Evolutionary conservation across 2,888 invertebrate species (phyloP), one percentile per base, ranked within the genome.

Genomic region (Oscheius sp.): DNA sequence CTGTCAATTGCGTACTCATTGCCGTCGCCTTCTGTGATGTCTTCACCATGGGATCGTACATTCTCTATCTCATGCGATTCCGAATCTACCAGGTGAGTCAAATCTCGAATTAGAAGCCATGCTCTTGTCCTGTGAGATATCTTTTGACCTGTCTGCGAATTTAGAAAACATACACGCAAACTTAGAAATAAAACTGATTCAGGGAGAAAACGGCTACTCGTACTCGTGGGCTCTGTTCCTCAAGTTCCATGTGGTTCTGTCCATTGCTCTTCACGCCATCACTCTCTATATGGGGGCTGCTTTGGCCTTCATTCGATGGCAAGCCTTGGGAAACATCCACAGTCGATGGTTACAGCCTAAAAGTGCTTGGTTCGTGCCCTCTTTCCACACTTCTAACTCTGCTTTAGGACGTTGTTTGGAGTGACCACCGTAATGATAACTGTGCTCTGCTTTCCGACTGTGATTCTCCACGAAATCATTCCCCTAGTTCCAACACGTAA

Each of bases 1-100:
- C 86, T 0, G 86, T 86, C 37, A 85, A 86, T 66, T 79, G 81
- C 63, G 82, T 85, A 11, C 74, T 86, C 9, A 79, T 82, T 9
- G 85, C 85, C 13, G 81, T 86, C 0, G 86, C 86, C 0, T 74
- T 85, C 48, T 85, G 84, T 59, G 86, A 86, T 62, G 80, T 86
- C 50, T 77, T 83, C 62, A 85, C 83, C 10, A 86, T 86, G 86
- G 72, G 73, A 11, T 78, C 78, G 13, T 86, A 86, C 73, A 79
- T 75, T 65, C 55, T 83, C 4, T 85, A 85, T 58, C 76, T 85
- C 7, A 72, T 82, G 29, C 62, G 85, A 29, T 85, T 85, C 58
- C 76, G 83, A 33, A 75, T 85, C 32, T 80, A 85, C 75, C 83
- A 81, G 77, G 82, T 85, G 59, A 70, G 58, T 58, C 58, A 33